Percentiles rank a stretch among this genome's conserved stretches.
Conservation (phyloP, 2,888 invertebrate species). For the Epistrophe eligans region DNA sequence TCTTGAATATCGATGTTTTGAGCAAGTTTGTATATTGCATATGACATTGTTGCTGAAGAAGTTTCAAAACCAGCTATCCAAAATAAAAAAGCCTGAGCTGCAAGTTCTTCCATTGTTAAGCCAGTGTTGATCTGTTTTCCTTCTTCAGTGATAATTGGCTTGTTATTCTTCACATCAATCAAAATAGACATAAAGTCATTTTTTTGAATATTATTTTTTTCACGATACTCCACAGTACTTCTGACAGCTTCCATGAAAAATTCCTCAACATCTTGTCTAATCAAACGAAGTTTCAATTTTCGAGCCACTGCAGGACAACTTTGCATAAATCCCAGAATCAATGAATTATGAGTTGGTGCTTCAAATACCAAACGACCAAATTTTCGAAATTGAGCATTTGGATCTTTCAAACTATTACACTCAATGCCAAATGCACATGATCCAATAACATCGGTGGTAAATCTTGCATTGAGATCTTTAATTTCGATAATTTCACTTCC, state of each 20-base stretch:
- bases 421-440: constrained; percentile 84
- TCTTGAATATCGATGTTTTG: constrained; percentile 84
- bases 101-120: constrained; percentile 84
- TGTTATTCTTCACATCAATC: constrained; percentile 78
- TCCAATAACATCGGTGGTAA: constrained; percentile 85
- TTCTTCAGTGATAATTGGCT: constrained; percentile 14
- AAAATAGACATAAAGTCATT: constrained; percentile 80
- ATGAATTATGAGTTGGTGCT: constrained; percentile 3
- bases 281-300: constrained; percentile 77
- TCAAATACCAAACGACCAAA: constrained; percentile 77
- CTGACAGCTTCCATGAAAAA: constrained; percentile 78
- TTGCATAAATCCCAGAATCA: constrained; percentile 25
- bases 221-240: constrained; percentile 77
- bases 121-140: constrained; percentile 57
- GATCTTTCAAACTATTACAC: constrained; percentile 83
- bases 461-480: constrained; percentile 83
- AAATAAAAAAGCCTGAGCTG: constrained; percentile 85
- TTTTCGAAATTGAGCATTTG: constrained; percentile 81
- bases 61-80: constrained; percentile 86
- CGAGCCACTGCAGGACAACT: constrained; percentile 77
- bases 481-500: constrained; percentile 80
- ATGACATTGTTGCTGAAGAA: constrained; percentile 84
- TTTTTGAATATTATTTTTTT: constrained; percentile 77
- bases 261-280: constrained; percentile 76
- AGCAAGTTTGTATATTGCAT: constrained; percentile 85